Evolutionary conservation across 2,888 invertebrate genomes (phyloP).

Genomic region (Pherbina coryleti): DNA sequence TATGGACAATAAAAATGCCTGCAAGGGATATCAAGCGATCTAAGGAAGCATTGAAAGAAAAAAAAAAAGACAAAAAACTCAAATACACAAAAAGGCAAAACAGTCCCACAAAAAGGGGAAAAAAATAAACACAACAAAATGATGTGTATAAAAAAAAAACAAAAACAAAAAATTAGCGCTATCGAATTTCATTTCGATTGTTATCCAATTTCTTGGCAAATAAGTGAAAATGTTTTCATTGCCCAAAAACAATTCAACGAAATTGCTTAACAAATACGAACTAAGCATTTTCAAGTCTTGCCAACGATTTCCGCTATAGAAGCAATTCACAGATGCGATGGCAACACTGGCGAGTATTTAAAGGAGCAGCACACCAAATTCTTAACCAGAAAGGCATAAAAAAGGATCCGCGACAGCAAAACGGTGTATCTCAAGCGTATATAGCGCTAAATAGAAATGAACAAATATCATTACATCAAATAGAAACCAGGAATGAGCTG

Average conservation of each 20-base stretch:
- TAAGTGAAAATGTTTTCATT: conserved; percentile 63
- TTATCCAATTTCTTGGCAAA: conserved; percentile 67
- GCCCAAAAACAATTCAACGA: background rate
- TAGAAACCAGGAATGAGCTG: conserved; percentile 43
- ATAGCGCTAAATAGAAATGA: conserved; percentile 37
- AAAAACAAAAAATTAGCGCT: conserved; percentile 60
- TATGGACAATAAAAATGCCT: conserved; percentile 51
- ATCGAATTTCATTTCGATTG: conserved; percentile 69
- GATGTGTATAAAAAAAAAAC: conserved; percentile 40
- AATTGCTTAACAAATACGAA: background rate
- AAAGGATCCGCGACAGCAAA: too few species aligned
- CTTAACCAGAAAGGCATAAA: too few species aligned
- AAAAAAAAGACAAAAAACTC: too few species aligned
- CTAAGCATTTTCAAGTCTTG: background rate
- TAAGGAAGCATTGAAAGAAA: conserved; percentile 36
- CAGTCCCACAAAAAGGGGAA: conserved; percentile 42
- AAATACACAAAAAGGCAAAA: conserved; percentile 33
- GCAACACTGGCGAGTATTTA: too few species aligned
- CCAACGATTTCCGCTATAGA: background rate
- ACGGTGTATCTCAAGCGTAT: too few species aligned
- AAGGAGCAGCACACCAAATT: conserved; percentile 23
- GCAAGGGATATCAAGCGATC: conserved; percentile 25
- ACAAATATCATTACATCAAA: conserved; percentile 52
- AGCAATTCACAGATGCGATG: too few species aligned
- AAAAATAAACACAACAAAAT: conserved; percentile 34